Evolutionary conservation across 2,888 invertebrate species (phyloP), one percentile per base, ranked within the genome.

Genomic region (Lasius fuliginosus): DNA sequence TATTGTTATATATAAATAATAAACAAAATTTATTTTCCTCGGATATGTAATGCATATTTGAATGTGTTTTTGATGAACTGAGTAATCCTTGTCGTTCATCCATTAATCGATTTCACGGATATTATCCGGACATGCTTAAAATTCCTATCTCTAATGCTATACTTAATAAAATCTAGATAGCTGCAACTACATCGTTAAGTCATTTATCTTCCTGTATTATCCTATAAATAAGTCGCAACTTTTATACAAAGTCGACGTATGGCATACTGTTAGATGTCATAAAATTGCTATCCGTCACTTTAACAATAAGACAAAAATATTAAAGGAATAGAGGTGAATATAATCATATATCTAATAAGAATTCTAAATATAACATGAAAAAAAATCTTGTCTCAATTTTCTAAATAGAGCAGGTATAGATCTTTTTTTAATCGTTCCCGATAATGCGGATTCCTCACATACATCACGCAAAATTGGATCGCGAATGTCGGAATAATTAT

Each of bases 151-250:
- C 12, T 23, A 69, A 11, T n/a, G 36, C 8, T 36, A 27, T 73
- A 40, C 30, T 74, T 74, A 42, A 74, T 74, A 60, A 74, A 60
- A 42, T 60, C 12, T 40, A 42, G 36, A 60, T 73, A 60, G 60
- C 8, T 42, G 9, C 18, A n/a, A 74, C 74, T 62, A 9, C 9
- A n/a, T 18, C 60, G 18, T 73, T 40, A 18, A 12, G 60, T 42
- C 42, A 42, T 62, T 62, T 62, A 42, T 62, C 74, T 42, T 62
- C 18, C 12, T 73, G 18, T 23, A 73, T 58, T 58, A 73, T 60
- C 11, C 11, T 73, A 73, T 3, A 3, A 73, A 73, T 73, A 71
- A 56, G 9, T 40, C 12, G 11, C 27, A 58, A 73, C 18, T 58
- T 60, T 9, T 8, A 8, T 12, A 23, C 12, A 18, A 60, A 60